Base-by-base conservation (phyloP, 1,140 invertebrate genomes). In the Olivierus martensii region DNA sequence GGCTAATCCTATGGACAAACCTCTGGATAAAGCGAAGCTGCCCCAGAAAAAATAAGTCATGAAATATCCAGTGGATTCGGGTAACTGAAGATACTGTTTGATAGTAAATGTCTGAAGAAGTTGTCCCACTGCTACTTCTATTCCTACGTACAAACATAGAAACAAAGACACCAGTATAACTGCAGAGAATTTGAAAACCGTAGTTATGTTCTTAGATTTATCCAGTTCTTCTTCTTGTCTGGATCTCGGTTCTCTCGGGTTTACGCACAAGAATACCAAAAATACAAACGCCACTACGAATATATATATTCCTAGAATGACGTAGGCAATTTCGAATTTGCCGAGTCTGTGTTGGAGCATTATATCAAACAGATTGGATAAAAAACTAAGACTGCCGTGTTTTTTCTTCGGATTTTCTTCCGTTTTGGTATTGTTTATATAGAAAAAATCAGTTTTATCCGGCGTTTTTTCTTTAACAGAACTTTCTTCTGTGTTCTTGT, bases 21-120 rank as follows among this genome's bases (percentile, higher is more conserved):
- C 70, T 34, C 74, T 60, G 3, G 68, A 69, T 15, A 67, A 56
- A 12, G 73, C 71, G 22, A 75, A 65, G 3, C 67, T 63, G 4
- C 71, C 73, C 73, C 73, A 76, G 55, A 74, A 75, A 9, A 71
- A 53, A 10, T 71, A 67, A 3, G 69, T 67, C 35, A 73, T 57
- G 43, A 66, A 65, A 3, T 67, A 65, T 11, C 68, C 71, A 36
- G 64, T 60, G 3, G 61, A 51, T 46, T 67, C 64, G 6, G 60
- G 58, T 59, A 67, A 68, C 6, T 58, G 21, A 15, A 62, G 56
- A 50, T 65, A 56, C 21, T 62, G 56, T 39, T 65, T 55, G 34
- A 69, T 62, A 12, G 66, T 60, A 58, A 73, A 73, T 7, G 67
- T 66, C 37, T 68, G 59, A 1, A 72, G 50, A 14, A 73, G 62